phyloP scores from a whole-genome alignment of 2,113 vertebrate genomes.

The Phrynosoma blainvillii region DNA sequence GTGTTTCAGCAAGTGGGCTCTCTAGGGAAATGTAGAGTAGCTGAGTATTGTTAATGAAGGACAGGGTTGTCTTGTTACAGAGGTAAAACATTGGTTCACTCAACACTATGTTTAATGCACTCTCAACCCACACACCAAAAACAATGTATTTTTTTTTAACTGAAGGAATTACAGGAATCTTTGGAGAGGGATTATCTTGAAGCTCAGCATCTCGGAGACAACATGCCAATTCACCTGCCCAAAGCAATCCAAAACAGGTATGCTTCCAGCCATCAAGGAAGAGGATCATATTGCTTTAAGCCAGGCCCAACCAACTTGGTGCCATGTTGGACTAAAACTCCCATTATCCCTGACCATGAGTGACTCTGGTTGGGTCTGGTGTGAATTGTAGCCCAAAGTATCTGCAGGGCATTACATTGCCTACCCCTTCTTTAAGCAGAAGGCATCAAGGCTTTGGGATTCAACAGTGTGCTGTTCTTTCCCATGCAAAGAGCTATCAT shows the following conservation, averaged over 20 bases:
- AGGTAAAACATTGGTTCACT: too few species aligned
- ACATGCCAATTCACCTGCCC: conserved; percentile 67
- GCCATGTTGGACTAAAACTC: background rate
- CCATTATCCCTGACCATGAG: background rate
- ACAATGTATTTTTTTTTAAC: conserved; percentile 6
- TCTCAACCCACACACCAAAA: background rate
- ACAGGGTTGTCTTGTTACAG: background rate
- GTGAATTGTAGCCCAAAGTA: background rate
- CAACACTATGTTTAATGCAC: too few species aligned
- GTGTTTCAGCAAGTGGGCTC: too few species aligned
- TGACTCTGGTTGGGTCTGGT: background rate
- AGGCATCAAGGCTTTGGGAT: background rate
- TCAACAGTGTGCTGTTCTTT: accelerated
- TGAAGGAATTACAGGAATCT: conserved; percentile 67
- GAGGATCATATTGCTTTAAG: accelerated
- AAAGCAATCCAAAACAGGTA: conserved; percentile 58
- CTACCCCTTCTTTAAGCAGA: background rate
- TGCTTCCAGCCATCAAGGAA: background rate
- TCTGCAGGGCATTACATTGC: background rate
- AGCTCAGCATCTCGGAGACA: conserved; percentile 61
- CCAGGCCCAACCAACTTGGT: background rate
- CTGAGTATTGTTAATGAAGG: background rate
- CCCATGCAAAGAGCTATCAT: background rate
- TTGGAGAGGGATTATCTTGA: conserved; percentile 53
- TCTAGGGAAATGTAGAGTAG: too few species aligned